Percentiles rank a stretch among this genome's conserved stretches.
These are phyloP conservation scores for Sparus aurata DNA, from an alignment of 2,797 vertebrate genomes.

Conservation along the genomic window DNA sequence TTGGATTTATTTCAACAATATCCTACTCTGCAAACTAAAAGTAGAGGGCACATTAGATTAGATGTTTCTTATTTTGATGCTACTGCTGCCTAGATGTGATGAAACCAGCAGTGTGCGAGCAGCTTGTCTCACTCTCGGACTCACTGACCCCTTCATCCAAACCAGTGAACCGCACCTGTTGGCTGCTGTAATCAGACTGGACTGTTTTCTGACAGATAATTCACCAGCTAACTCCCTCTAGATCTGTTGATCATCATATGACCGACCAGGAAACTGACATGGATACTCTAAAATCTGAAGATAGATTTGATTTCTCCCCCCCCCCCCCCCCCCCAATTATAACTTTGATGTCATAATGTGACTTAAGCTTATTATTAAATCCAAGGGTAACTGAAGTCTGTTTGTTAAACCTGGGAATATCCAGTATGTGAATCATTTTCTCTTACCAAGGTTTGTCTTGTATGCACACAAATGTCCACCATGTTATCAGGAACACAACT, in stretches of 20 bases:
- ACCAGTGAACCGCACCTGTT: constrained; percentile 38
- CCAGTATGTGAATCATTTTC: neutral
- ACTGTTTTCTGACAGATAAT: constrained; percentile 9
- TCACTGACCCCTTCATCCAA: constrained; percentile 38
- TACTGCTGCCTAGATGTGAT: constrained; percentile 12
- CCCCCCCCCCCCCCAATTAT: neutral
- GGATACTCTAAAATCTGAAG: neutral
- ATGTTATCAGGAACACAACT: neutral
- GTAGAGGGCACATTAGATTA: neutral
- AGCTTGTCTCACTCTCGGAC: constrained; percentile 32
- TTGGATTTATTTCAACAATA: too few relatives aligned
- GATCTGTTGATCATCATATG: constrained; percentile 7
- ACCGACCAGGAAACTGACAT: neutral
- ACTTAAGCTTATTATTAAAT: neutral
- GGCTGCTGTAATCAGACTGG: constrained; percentile 27
- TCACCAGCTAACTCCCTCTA: neutral
- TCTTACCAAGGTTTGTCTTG: neutral
- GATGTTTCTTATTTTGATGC: neutral
- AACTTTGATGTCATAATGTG: neutral
- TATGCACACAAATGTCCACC: neutral
- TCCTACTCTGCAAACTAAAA: neutral
- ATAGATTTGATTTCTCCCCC: neutral
- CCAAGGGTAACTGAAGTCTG: neutral
- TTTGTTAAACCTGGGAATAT: neutral
- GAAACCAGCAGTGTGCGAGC: constrained; percentile 1